Evolutionary conservation across 2,888 invertebrate genomes (phyloP).

Genomic region (Creontiades dilutus): DNA sequence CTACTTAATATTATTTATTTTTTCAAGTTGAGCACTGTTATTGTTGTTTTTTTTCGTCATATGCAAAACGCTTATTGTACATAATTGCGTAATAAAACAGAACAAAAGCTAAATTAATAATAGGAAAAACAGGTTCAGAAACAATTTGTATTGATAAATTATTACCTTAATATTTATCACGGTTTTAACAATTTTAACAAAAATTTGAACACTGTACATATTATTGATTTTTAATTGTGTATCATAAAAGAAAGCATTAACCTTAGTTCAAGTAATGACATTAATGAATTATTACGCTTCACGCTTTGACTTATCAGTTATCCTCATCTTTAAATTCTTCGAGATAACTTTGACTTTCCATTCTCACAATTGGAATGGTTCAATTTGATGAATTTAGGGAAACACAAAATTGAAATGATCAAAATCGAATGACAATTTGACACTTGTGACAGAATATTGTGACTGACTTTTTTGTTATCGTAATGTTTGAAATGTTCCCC

Average conservation of each 20-base stretch:
- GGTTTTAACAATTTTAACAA: conserved; percentile 48
- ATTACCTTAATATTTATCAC: conserved; percentile 5
- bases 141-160: not conserved
- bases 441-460: not conserved
- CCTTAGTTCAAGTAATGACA: conserved; percentile 56
- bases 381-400: too few relatives aligned
- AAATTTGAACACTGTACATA: conserved; percentile 51
- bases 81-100: not conserved
- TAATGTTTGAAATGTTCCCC: too few relatives aligned
- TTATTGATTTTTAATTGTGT: conserved; percentile 40
- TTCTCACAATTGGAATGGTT: too few relatives aligned
- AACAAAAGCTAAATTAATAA: not conserved
- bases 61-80: not conserved
- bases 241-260: conserved; percentile 49
- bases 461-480: conserved; percentile 1
- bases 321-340: not conserved
- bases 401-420: too few relatives aligned
- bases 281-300: conserved; percentile 23
- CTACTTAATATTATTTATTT: not conserved
- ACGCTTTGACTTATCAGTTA: conserved; percentile 40
- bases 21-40: not conserved
- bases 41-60: not conserved
- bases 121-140: not conserved
- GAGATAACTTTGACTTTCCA: too few relatives aligned
- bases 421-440: too few relatives aligned